phyloP scores from a whole-genome alignment of 2,797 vertebrate species.

The Eulemur coronatus region DNA sequence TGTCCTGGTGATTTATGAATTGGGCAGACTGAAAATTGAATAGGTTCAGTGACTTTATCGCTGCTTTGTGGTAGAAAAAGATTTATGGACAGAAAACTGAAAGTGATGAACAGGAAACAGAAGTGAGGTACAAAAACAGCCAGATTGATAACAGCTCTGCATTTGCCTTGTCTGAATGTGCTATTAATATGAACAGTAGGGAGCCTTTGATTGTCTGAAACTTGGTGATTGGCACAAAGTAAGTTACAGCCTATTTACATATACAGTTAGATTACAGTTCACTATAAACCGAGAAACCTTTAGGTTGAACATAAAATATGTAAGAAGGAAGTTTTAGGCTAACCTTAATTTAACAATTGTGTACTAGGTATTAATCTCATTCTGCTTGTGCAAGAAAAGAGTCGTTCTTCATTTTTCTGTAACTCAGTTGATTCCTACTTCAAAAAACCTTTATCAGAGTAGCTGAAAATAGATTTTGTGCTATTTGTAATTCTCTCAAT shows the following conservation, averaged over 20 bases:
- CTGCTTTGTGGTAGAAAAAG: not conserved
- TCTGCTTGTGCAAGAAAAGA: not conserved
- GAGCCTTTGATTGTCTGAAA: not conserved
- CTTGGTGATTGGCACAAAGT: not conserved
- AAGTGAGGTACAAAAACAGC: not conserved
- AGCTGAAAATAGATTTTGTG: not conserved
- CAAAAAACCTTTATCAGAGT: not conserved
- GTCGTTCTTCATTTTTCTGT: not conserved
- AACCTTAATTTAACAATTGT: not conserved
- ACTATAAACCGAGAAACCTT: not conserved
- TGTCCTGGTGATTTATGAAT: not conserved
- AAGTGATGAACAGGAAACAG: not conserved
- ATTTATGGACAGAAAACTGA: not conserved
- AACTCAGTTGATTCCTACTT: not conserved
- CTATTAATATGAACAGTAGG: not conserved
- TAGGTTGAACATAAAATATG: not conserved
- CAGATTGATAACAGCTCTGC: not conserved
- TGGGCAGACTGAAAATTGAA: not conserved
- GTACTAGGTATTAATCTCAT: not conserved
- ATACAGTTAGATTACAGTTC: not conserved
- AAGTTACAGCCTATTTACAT: not conserved
- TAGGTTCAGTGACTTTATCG: not conserved
- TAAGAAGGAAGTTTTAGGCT: not conserved
- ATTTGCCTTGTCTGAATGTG: not conserved
- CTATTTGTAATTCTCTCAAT: not conserved